Percentiles rank a stretch among this genome's conserved stretches.
Evolutionary conservation across 2,113 vertebrate genomes (phyloP).

Genomic region (Chlamydotis undulata): DNA sequence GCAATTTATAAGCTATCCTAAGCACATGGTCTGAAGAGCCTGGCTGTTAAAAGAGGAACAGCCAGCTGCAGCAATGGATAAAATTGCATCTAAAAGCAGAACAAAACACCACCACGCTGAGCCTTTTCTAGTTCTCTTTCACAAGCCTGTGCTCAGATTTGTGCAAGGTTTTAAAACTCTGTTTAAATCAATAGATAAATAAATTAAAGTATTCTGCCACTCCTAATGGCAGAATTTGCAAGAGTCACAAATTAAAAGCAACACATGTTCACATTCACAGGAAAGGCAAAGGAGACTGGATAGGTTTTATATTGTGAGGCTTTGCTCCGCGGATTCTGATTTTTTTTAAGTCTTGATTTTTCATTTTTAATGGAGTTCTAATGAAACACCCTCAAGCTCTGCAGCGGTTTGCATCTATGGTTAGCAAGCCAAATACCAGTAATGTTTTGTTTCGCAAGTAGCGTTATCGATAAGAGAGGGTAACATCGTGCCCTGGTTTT

Average conservation of each 20-base stretch:
- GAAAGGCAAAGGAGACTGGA: not conserved
- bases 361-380: constrained; percentile 54
- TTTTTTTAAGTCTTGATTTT: not conserved
- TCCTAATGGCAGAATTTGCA: not conserved
- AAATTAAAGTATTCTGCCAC: not conserved
- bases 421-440: not conserved
- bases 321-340: not conserved
- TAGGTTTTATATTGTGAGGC: not conserved
- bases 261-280: not conserved
- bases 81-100: constrained; percentile 32
- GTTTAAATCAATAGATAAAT: not conserved
- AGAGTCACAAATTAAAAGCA: not conserved
- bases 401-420: not conserved
- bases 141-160: not conserved
- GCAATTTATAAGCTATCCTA: not conserved
- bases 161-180: not conserved
- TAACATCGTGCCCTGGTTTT: constrained; percentile 34
- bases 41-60: not conserved
- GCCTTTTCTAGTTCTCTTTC: not conserved
- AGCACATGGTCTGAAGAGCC: constrained; percentile 3
- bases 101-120: not conserved
- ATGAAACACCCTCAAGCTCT: constrained; percentile 51
- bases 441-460: not conserved
- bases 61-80: constrained; percentile 36
- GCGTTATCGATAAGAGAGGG: constrained; percentile 46